These are phyloP conservation scores for Leptoclinus maculatus DNA, from an alignment of 2,797 vertebrate species.

Conservation along the genomic window DNA sequence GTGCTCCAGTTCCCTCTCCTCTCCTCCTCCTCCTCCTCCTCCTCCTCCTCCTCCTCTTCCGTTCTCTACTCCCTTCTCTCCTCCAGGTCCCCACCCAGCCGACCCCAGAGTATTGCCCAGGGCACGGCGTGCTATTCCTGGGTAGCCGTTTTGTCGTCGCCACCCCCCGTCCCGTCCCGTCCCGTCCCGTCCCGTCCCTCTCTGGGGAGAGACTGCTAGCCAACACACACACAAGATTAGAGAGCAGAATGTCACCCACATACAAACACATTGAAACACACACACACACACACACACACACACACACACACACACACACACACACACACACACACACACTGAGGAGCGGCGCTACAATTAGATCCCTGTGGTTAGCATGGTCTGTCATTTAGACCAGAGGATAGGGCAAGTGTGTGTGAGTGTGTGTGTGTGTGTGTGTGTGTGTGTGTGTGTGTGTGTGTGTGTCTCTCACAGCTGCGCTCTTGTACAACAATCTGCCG, in stretches of 20 bases:
- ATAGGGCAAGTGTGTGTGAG: constrained; percentile 30
- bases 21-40: not conserved
- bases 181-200: too few species aligned
- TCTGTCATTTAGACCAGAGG: constrained; percentile 81
- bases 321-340: constrained; percentile 35
- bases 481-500: constrained; percentile 28
- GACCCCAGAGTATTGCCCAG: constrained; percentile 19
- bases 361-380: constrained; percentile 79
- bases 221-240: constrained; percentile 54
- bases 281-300: constrained; percentile 35
- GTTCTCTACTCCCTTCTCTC: not conserved
- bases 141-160: constrained; percentile 23
- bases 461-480: constrained; percentile 63
- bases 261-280: constrained; percentile 32
- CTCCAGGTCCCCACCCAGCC: constrained; percentile 32
- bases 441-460: constrained; percentile 25
- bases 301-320: constrained; percentile 39
- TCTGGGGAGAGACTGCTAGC: constrained; percentile 30
- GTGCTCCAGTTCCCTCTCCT: not conserved
- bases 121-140: constrained; percentile 60
- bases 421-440: constrained; percentile 32
- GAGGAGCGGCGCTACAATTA: constrained; percentile 82
- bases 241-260: constrained; percentile 34
- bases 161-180: too few species aligned
- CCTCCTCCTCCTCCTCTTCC: not conserved